Evolutionary conservation across 2,797 vertebrate genomes (phyloP).

Genomic region (Rhincodon typus): DNA sequence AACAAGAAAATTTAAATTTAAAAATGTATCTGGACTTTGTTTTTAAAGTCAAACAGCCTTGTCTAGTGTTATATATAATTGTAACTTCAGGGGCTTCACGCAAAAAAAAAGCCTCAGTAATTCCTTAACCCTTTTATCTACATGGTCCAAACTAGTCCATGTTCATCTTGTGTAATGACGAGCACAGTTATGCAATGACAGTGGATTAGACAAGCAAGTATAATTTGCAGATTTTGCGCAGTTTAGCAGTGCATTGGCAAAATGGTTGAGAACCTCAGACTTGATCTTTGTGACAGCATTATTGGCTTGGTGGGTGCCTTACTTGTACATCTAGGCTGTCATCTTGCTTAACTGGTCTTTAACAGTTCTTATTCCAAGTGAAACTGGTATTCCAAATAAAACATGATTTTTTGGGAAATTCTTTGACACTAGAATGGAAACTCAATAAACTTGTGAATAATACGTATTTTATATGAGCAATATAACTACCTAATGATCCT

Average conservation of each 20-base stretch:
- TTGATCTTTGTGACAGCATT: background rate
- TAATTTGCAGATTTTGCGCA: background rate
- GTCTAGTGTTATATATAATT: background rate
- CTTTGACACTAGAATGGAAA: background rate
- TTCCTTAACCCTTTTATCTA: background rate
- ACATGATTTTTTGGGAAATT: background rate
- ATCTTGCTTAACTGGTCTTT: background rate
- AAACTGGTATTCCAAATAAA: background rate
- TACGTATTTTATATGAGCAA: background rate
- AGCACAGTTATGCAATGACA: background rate
- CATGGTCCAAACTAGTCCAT: background rate
- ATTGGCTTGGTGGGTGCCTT: background rate
- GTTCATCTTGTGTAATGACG: background rate
- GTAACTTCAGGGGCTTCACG: background rate
- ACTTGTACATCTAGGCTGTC: background rate
- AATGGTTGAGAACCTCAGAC: background rate
- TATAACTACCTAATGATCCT: background rate
- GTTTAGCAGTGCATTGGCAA: background rate
- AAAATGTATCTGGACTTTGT: background rate
- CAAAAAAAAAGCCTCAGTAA: background rate
- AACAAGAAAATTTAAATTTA: background rate
- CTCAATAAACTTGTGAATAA: background rate
- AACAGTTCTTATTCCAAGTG: background rate
- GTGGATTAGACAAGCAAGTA: background rate
- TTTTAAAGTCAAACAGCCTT: background rate